These are phyloP conservation scores for Scolopax bukidnonensis DNA, from an alignment of 2,797 vertebrate genomes.

Conservation along the genomic window DNA sequence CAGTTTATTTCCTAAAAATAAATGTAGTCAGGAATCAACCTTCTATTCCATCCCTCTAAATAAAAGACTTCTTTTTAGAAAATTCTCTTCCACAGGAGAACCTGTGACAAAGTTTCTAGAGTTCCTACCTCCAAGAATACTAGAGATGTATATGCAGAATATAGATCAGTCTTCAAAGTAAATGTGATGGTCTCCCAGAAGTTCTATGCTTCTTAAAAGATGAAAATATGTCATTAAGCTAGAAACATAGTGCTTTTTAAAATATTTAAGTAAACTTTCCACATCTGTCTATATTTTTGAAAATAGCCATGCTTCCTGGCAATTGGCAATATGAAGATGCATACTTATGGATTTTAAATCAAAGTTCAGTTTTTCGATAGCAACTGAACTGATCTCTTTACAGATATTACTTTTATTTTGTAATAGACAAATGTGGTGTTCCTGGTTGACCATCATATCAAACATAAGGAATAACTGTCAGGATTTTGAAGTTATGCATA, in stretches of 20 bases:
- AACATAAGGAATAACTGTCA: not conserved
- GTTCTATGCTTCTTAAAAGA: not conserved
- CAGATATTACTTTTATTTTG: not conserved
- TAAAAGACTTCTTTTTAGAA: not conserved
- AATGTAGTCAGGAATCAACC: not conserved
- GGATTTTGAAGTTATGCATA: not conserved
- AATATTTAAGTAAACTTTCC: not conserved
- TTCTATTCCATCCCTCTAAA: not conserved
- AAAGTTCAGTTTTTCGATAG: not conserved
- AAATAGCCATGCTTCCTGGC: not conserved
- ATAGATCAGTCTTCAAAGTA: not conserved
- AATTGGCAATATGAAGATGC: not conserved
- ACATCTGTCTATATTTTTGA: not conserved
- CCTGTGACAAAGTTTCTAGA: not conserved
- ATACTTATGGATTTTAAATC: not conserved
- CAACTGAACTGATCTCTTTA: not conserved
- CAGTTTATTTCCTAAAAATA: not conserved
- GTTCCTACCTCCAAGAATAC: not conserved
- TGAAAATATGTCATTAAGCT: constrained; percentile 1
- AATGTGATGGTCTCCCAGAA: not conserved
- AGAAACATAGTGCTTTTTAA: not conserved
- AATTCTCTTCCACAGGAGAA: not conserved
- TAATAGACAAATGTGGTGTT: not conserved
- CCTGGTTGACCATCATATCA: not conserved
- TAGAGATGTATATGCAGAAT: not conserved